Evolutionary conservation across 2,113 vertebrate genomes (phyloP).

Genomic region (Tychaedon coryphoeus): DNA sequence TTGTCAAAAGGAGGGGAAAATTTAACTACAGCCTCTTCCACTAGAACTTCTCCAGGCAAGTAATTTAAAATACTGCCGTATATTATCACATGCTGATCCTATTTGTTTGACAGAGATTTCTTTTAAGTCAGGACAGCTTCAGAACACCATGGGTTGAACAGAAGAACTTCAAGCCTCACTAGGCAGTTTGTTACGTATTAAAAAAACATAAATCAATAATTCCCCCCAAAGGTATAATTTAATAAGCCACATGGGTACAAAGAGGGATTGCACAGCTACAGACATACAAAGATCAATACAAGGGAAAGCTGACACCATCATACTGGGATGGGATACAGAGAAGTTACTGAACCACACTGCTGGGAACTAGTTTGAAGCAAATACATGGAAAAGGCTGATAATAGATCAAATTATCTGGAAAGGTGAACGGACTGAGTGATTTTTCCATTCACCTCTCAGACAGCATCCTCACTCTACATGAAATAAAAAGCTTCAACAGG

Average conservation of each 20-base stretch:
- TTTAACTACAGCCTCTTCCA: background rate
- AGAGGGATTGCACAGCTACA: background rate
- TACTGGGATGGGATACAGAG: background rate
- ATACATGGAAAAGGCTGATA: background rate
- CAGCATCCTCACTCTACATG: background rate
- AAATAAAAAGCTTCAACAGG: background rate
- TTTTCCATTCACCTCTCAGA: background rate
- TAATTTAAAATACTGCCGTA: background rate
- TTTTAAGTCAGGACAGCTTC: background rate
- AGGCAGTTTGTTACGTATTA: background rate
- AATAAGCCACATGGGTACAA: background rate
- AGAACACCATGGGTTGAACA: accelerated
- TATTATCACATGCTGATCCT: background rate
- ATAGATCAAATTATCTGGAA: background rate
- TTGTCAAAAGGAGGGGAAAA: background rate
- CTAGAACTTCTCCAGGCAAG: background rate
- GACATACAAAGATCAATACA: background rate
- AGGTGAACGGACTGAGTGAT: background rate
- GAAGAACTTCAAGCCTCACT: background rate
- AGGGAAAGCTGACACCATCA: background rate
- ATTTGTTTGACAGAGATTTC: background rate
- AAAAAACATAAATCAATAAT: background rate
- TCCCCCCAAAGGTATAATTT: background rate
- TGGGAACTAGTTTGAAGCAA: background rate
- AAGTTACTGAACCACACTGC: background rate